Base-by-base conservation (phyloP, 2,797 vertebrate species). In the Cossypha dichroa region DNA sequence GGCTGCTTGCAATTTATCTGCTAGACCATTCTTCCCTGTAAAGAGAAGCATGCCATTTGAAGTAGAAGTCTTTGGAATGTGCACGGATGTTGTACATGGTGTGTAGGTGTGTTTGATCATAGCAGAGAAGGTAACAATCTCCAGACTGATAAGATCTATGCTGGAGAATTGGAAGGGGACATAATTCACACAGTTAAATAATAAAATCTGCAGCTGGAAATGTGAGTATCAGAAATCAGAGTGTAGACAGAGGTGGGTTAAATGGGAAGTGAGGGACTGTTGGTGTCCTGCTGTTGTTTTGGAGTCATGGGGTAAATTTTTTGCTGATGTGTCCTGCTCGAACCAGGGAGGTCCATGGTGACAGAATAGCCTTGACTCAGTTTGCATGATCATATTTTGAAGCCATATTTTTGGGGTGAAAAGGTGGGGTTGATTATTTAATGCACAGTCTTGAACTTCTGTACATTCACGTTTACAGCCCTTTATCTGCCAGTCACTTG, bases 51-150 rank as follows among this genome's bases (percentile, higher is more conserved):
- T 26, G 29, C 22, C 3, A 5, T 75, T 68, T 87, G 51, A 84
- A 51, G 55, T 41, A 68, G 22, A 52, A 31, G 1, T 43, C 46
- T 62, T 62, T 80, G 62, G 33, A 73, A 62, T 6, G 21, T 23
- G 14, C 31, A 2, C 1, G 1, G 14, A 43, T 8, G 10, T 51
- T 3, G 0, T 41, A 31, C 4, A 0, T 28, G 9, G 9, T 34
- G 5, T 54, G 8, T 54, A 60, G 54, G 13, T 0, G 0, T 62
- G 20, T 62, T 66, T 67, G 40, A 29, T 59, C n/a, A 58, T 28
- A 45, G 21, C 51, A 64, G 49, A 34, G 28, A 75, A 67, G 36
- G 31, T 31, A 36, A 22, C 0, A 0, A 9, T 67, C 69, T 75
- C 41, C n/a, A 26, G 18, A 36, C 13, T 19, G 25, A 1, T 58